phyloP scores from a whole-genome alignment of 2,888 invertebrate species.

The Euphydryas editha region DNA sequence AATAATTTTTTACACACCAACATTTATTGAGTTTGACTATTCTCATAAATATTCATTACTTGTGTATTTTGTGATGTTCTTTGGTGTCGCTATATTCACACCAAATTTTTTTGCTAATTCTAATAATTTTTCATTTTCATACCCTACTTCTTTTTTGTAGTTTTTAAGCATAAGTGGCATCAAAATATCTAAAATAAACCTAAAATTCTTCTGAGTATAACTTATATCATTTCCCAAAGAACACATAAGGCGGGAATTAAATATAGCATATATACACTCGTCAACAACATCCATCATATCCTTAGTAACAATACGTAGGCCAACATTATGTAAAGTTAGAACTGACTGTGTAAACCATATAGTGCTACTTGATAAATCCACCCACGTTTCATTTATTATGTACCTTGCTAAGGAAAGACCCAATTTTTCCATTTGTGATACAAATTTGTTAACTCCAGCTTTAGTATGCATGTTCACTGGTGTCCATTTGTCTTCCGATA shows the following conservation, averaged over 20 bases:
- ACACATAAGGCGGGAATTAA: slow-evolving; percentile 88
- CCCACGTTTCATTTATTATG: slow-evolving; percentile 86
- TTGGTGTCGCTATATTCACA: slow-evolving; percentile 78
- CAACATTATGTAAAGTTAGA: slow-evolving; percentile 89
- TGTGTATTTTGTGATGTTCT: slow-evolving; percentile 87
- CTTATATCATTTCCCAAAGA: slow-evolving; percentile 72
- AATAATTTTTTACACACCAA: slow-evolving; percentile 69
- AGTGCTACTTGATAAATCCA: slow-evolving; percentile 91
- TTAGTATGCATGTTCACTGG: slow-evolving; percentile 91
- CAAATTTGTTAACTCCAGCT: slow-evolving; percentile 86
- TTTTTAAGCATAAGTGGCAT: slow-evolving; percentile 85
- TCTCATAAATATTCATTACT: slow-evolving; percentile 86
- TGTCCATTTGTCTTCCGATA: slow-evolving; percentile 93
- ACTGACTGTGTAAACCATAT: slow-evolving; percentile 91
- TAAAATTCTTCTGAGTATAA: slow-evolving; percentile 85
- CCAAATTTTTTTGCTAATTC: slow-evolving; percentile 82
- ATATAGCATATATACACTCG: slow-evolving; percentile 88
- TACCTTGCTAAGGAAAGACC: slow-evolving; percentile 87
- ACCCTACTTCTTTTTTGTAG: slow-evolving; percentile 84
- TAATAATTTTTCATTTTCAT: slow-evolving; percentile 81
- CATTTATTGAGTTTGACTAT: slow-evolving; percentile 53
- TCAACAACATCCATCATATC: slow-evolving; percentile 90
- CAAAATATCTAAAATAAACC: slow-evolving; percentile 87
- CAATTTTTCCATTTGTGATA: slow-evolving; percentile 87
- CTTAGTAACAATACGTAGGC: slow-evolving; percentile 88